These are phyloP conservation scores for Myotis findleyi DNA, from an alignment of 2,797 vertebrate genomes.

Conservation along the genomic window DNA sequence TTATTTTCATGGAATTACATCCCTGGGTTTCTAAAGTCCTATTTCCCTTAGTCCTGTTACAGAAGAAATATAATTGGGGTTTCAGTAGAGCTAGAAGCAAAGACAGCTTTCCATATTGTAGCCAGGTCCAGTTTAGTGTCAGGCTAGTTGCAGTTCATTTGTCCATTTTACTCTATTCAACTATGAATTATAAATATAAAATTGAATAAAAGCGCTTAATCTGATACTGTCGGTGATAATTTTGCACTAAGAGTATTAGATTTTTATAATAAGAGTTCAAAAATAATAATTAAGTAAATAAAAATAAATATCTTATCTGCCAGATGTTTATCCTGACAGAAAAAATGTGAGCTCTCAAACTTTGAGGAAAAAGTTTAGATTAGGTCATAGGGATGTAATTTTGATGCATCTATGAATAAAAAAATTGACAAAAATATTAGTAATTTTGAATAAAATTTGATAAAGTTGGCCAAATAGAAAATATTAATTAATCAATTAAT, in stretches of 20 bases:
- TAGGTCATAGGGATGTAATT: neutral
- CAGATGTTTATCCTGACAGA: neutral
- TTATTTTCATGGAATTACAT: neutral
- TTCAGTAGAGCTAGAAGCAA: neutral
- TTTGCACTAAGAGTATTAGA: neutral
- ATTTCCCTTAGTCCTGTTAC: neutral
- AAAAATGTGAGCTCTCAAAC: neutral
- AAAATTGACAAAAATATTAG: neutral
- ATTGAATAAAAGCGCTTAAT: neutral
- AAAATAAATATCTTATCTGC: neutral
- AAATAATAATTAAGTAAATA: neutral
- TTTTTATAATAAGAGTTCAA: neutral
- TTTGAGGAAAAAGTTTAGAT: neutral
- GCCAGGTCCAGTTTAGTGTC: neutral
- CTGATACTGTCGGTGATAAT: neutral
- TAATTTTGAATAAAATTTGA: neutral
- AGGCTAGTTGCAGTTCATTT: neutral
- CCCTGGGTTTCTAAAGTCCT: neutral
- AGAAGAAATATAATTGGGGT: neutral
- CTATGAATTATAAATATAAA: neutral
- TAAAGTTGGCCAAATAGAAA: neutral
- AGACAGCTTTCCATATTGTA: neutral
- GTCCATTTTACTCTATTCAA: neutral
- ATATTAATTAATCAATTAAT: neutral
- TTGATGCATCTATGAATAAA: neutral